A percentile compares a stretch with the other conserved stretches of the same genome.
These are phyloP conservation scores for Cephus nigrinus DNA, from an alignment of 2,888 invertebrate genomes.

Conservation along the genomic window DNA sequence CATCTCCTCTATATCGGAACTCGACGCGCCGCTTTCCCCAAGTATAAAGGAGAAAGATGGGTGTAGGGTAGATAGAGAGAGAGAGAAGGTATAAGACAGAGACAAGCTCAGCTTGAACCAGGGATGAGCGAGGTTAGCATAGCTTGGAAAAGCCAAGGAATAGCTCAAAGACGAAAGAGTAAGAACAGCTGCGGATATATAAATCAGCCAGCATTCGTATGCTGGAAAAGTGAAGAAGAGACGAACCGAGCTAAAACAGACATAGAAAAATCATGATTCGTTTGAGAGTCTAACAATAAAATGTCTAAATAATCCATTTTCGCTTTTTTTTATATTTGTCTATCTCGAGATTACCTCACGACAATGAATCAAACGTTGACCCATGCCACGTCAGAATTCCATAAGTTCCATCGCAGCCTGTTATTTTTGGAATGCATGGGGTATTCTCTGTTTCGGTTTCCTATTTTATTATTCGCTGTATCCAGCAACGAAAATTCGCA, in stretches of 20 bases:
- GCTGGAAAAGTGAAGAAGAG: background rate
- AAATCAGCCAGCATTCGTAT: constrained; percentile 31
- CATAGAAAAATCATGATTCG: background rate
- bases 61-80: background rate
- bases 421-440: background rate
- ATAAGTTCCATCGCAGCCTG: background rate
- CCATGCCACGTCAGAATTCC: background rate
- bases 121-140: background rate
- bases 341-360: background rate
- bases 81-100: constrained; percentile 1
- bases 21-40: constrained; percentile 3
- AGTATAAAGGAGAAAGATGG: background rate
- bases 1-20: constrained; percentile 19
- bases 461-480: background rate
- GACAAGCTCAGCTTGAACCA: background rate
- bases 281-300: background rate
- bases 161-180: constrained; percentile 27
- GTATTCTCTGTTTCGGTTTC: background rate
- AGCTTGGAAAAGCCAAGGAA: background rate
- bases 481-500: background rate
- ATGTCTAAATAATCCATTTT: background rate
- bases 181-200: constrained; percentile 40
- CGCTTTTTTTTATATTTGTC: background rate
- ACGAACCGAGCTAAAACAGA: too few species aligned
- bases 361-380: background rate